These are phyloP conservation scores for Pseudomugil tenellus DNA, from an alignment of 2,797 vertebrate genomes.

Conservation along the genomic window DNA sequence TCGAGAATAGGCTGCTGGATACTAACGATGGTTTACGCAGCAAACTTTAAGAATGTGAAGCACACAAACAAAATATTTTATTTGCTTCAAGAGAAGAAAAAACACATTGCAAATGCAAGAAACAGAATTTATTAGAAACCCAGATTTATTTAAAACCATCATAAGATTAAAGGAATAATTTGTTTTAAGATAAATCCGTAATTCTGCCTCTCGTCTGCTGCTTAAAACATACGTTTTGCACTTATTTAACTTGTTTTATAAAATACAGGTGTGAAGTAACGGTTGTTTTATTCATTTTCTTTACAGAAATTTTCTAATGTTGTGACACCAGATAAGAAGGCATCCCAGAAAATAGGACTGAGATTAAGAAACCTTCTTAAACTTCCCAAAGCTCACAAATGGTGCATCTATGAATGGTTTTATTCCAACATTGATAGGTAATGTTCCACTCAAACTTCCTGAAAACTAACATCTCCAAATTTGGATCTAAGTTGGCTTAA, in stretches of 20 bases:
- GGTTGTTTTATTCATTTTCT: constrained; percentile 39
- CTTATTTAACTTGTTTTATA: background rate
- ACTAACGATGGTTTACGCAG: background rate
- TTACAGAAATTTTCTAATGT: constrained; percentile 91
- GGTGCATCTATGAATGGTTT: constrained; percentile 99
- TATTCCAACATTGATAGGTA: constrained; percentile 99
- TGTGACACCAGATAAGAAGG: constrained; percentile 94
- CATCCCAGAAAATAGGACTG: constrained; percentile 97
- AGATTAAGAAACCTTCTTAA: constrained; percentile 96
- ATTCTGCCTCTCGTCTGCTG: background rate
- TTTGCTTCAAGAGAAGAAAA: background rate
- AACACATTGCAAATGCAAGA: background rate
- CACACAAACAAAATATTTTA: background rate
- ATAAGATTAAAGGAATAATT: background rate
- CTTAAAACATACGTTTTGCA: background rate
- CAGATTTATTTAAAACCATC: background rate
- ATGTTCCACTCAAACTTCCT: background rate
- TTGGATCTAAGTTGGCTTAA: background rate
- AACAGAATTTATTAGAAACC: background rate
- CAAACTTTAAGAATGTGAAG: background rate
- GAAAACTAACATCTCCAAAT: background rate
- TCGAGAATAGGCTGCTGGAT: background rate
- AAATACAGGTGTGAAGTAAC: background rate
- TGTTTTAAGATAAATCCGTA: background rate
- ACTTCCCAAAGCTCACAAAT: constrained; percentile 98